A percentile compares a stretch with the other conserved stretches of the same genome.
Conservation (phyloP, 2,888 invertebrate species). For the Ischnus inquisitorius region DNA sequence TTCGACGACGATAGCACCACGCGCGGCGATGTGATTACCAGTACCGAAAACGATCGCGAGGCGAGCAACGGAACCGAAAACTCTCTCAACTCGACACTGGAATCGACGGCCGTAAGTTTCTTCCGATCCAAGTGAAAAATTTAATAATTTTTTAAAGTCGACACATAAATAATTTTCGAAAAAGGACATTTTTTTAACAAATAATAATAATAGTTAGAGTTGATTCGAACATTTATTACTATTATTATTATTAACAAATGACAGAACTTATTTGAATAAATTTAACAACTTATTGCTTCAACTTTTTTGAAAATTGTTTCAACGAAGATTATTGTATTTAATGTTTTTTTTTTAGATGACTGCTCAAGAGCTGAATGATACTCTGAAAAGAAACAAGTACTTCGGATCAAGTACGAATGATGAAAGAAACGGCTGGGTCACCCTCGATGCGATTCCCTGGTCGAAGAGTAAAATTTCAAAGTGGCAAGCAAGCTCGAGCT, state of each 20-base stretch:
- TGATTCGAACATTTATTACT: too few relatives aligned
- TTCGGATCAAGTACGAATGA: slow-evolving; percentile 88
- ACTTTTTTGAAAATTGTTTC: not conserved
- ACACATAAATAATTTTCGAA: too few relatives aligned
- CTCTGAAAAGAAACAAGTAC: slow-evolving; percentile 82
- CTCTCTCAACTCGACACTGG: slow-evolving; percentile 65
- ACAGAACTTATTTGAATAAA: too few relatives aligned
- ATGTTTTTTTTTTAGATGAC: slow-evolving; percentile 68
- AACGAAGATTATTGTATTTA: not conserved
- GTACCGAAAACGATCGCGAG: slow-evolving; percentile 19
- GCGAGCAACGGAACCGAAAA: slow-evolving; percentile 48
- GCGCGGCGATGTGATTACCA: slow-evolving; percentile 33
- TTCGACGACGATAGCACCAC: slow-evolving; percentile 19
- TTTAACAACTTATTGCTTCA: not conserved
- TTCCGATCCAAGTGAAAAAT: not conserved
- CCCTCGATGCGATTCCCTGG: slow-evolving; percentile 92
- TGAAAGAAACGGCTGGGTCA: slow-evolving; percentile 92
- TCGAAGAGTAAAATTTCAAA: slow-evolving; percentile 93
- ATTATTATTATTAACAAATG: too few relatives aligned
- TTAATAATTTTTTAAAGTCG: not conserved
- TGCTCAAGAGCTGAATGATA: slow-evolving; percentile 78
- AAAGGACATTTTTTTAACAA: too few relatives aligned
- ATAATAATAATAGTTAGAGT: too few relatives aligned
- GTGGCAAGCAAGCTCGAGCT: slow-evolving; percentile 89
- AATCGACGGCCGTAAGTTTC: slow-evolving; percentile 60